Evolutionary conservation across 23 tunicate species (phyloP), one percentile per base, ranked within the genome.

Genomic region (Halocynthia roretzi): DNA sequence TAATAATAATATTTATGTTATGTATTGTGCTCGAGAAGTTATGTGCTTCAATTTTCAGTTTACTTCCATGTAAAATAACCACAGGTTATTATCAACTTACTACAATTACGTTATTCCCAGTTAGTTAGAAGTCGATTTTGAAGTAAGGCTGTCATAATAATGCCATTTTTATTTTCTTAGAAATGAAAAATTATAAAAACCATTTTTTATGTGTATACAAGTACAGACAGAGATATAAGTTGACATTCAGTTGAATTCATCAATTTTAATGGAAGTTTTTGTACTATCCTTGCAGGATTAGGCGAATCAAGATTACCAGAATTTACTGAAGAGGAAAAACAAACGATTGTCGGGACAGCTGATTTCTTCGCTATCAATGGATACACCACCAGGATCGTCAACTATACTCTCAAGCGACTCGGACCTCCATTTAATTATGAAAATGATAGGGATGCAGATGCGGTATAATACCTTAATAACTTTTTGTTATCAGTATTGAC

Each of bases 341-440:
- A 48, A 17, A 90, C 81, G 76, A 86, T 92, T 7, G 87, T 84
- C 6, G 98, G 98, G 7, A 76, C 85, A 5, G 78, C 67, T 31
- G 98, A 92, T 56, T 92, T 85, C 81, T 92, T 92, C 70, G 98
- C 93, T 23, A 40, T 92, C 15, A 92, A 92, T 67, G 98, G 92
- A 20, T 92, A 92, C 81, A 92, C 98, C 7, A 71, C 87, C 6
- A 78, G 98, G 55, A 7, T 82, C 11, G 92, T 92, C 49, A 82
- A 52, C 51, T 40, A 75, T 63, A 51, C 82, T 8, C 66, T 74
- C 53, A 85, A 77, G 10, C 67, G 80, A 53, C 68, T 78, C 23
- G 52, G 61, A 6, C 49, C 50, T n/a, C 70, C 85, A 8, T 71
- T 83, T 6, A 75, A 50, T 58, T 92, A 80, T 50, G 92, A 86